Conservation (phyloP, 2,888 invertebrate species). For the Noctua comes region DNA sequence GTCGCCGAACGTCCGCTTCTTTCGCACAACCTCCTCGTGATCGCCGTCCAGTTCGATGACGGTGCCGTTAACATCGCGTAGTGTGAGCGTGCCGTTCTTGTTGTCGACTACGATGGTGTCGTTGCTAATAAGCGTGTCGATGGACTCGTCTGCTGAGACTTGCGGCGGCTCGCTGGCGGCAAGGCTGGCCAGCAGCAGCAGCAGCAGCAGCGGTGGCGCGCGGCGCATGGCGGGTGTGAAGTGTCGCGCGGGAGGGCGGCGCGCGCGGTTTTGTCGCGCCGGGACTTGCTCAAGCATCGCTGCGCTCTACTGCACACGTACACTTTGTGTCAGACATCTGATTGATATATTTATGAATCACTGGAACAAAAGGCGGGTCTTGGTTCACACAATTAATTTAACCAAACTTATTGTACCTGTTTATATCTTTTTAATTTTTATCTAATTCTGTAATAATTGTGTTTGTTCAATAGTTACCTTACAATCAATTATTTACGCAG, state of each 20-base stretch:
- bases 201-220: conserved; percentile 76
- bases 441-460: conserved; percentile 25
- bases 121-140: conserved; percentile 63
- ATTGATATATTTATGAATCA: conserved; percentile 62
- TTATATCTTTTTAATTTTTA: conserved; percentile 7
- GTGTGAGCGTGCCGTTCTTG: conserved; percentile 54
- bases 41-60: conserved; percentile 74
- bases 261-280: conserved; percentile 84
- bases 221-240: conserved; percentile 84
- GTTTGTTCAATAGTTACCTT: conserved; percentile 17
- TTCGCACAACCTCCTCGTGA: conserved; percentile 84
- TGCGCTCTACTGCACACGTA: conserved; percentile 70
- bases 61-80: conserved; percentile 71
- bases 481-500: conserved; percentile 35
- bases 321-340: conserved; percentile 46
- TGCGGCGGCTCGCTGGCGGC: conserved; percentile 58
- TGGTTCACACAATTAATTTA: neutral
- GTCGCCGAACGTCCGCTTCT: conserved; percentile 88
- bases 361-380: conserved; percentile 8
- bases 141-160: conserved; percentile 50
- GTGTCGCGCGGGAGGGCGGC: conserved; percentile 81
- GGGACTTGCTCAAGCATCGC: conserved; percentile 80
- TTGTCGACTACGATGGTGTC: conserved; percentile 69
- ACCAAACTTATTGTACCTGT: neutral
- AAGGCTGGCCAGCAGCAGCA: conserved; percentile 69